Conservation (phyloP, 2,113 vertebrate genomes). For the Cryptomyrus ogoouensis region DNA sequence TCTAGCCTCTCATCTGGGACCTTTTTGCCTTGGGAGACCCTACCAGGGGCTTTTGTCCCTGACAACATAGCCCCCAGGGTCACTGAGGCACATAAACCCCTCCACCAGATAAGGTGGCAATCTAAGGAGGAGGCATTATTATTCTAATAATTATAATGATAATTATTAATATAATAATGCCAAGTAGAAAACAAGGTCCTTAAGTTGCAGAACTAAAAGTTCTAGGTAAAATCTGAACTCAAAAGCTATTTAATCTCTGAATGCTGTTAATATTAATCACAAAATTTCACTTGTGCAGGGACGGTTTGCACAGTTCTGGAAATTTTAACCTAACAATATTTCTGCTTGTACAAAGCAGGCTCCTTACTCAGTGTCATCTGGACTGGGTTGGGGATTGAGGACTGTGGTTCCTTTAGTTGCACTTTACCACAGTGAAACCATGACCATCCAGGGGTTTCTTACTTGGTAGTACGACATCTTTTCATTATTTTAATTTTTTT, state of each 20-base stretch:
- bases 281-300: not conserved
- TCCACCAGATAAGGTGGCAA: too few species aligned
- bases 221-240: not conserved
- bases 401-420: not conserved
- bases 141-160: too few species aligned
- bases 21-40: too few species aligned
- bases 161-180: too few species aligned
- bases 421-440: not conserved
- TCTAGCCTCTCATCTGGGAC: too few species aligned
- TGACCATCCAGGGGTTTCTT: not conserved
- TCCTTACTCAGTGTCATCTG: not conserved
- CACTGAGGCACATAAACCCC: too few species aligned
- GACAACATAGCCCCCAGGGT: too few species aligned
- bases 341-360: not conserved
- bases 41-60: too few species aligned
- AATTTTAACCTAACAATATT: not conserved
- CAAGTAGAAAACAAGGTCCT: too few species aligned
- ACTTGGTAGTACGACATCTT: not conserved
- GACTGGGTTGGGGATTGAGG: not conserved
- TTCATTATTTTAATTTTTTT: not conserved
- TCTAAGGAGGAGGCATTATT: too few species aligned
- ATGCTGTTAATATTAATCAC: not conserved
- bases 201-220: too few species aligned
- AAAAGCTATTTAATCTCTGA: not conserved
- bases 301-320: not conserved